Evolutionary conservation across 53 echinoderm and acorn worm species (phyloP), one percentile per base, ranked within the genome.

Genomic region (Astropecten irregularis): DNA sequence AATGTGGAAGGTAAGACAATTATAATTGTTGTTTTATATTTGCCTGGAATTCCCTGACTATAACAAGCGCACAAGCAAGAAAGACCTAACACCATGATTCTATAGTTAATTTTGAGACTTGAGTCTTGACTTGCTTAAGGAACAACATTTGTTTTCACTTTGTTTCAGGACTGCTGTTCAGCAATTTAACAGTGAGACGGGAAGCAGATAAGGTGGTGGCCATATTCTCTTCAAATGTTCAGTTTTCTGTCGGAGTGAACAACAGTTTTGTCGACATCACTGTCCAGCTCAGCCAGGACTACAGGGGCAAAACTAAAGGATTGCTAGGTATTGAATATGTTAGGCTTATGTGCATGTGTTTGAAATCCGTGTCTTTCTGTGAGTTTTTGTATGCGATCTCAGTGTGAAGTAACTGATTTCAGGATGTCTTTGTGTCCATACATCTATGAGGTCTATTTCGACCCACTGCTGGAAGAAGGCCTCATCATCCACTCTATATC

Each of bases 1-100:
- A 73, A 89, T 40, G 23, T 35, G 29, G 76, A 86, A 26, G 76
- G 71, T 34, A 9, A 68, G 49, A 61, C 68, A 85, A 33, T 49
- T 70, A 39, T 38, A 34, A 34, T n/a, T n/a, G n/a, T n/a, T n/a
- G n/a, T n/a, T n/a, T n/a, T n/a, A n/a, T n/a, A n/a, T n/a, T n/a
- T n/a, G n/a, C n/a, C n/a, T n/a, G n/a, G n/a, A n/a, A n/a, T n/a
- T n/a, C n/a, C n/a, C n/a, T n/a, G n/a, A n/a, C n/a, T n/a, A n/a
- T n/a, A n/a, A n/a, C n/a, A n/a, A n/a, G n/a, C n/a, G n/a, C n/a
- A n/a, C n/a, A n/a, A n/a, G n/a, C n/a, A n/a, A n/a, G n/a, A n/a
- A n/a, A n/a, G n/a, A n/a, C n/a, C n/a, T n/a, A n/a, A n/a, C n/a
- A n/a, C n/a, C n/a, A n/a, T n/a, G n/a, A n/a, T n/a, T n/a, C n/a